Conservation (phyloP, 1,140 invertebrate genomes). For the Drosophila gunungcola region DNA sequence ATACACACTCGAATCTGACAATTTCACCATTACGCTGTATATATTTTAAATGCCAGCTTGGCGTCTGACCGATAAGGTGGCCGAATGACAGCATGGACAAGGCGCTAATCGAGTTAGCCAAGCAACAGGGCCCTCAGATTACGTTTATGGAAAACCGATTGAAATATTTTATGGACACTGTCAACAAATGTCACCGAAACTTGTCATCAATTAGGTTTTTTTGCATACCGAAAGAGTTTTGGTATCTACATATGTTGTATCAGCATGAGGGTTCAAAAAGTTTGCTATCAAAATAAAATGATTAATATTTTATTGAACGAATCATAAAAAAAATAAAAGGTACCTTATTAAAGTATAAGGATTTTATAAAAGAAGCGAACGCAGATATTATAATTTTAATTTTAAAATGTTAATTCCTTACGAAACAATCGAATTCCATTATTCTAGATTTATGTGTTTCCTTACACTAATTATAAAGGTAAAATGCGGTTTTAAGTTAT, state of each 20-base stretch:
- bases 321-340: too few relatives aligned
- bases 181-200: constrained; percentile 10
- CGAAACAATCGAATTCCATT: too few relatives aligned
- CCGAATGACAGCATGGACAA: constrained; percentile 16
- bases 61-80: constrained; percentile 52
- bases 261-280: constrained; percentile 2
- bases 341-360: neutral
- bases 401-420: too few relatives aligned
- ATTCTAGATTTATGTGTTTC: too few relatives aligned
- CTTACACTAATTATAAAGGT: too few relatives aligned
- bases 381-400: too few relatives aligned
- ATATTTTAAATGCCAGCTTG: constrained; percentile 47
- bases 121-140: constrained; percentile 30
- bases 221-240: constrained; percentile 1
- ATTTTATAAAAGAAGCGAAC: neutral
- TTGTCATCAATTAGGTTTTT: constrained; percentile 11
- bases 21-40: constrained; percentile 61
- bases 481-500: too few relatives aligned
- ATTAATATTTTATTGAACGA: neutral
- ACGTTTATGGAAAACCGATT: constrained; percentile 13
- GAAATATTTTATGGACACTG: constrained; percentile 6
- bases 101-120: constrained; percentile 49
- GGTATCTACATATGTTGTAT: constrained; percentile 5
- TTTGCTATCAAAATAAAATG: neutral
- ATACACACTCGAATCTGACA: constrained; percentile 78